Evolutionary conservation across 1,140 invertebrate species (phyloP).

Genomic region (Hormaphis cornu): DNA sequence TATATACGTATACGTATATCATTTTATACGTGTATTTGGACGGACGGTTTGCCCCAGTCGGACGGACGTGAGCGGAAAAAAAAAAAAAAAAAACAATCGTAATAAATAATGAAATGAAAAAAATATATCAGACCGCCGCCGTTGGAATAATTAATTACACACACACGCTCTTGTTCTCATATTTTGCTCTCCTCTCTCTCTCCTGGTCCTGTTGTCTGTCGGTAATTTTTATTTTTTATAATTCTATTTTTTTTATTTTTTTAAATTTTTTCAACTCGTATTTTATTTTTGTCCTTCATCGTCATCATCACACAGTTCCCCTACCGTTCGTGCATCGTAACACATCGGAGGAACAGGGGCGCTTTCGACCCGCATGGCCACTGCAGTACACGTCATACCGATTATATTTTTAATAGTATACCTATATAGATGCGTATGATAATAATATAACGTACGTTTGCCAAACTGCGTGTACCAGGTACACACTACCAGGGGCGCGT

Average conservation of each 20-base stretch:
- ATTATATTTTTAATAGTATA: too few species aligned
- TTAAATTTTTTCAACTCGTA: conserved; percentile 4
- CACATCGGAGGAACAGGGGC: not conserved
- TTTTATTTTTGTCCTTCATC: conserved; percentile 15
- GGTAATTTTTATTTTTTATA: conserved; percentile 17
- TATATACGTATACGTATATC: not conserved
- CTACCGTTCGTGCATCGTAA: too few species aligned
- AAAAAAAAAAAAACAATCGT: conserved; percentile 18
- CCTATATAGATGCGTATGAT: too few species aligned
- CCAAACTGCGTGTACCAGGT: not conserved
- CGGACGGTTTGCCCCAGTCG: conserved; percentile 15
- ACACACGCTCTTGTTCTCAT: not conserved
- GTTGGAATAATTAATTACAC: conserved; percentile 24
- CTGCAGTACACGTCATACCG: too few species aligned
- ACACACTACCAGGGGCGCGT: not conserved
- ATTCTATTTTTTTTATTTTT: not conserved
- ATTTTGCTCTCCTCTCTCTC: not conserved
- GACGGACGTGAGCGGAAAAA: conserved; percentile 3
- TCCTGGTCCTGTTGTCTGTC: conserved; percentile 12
- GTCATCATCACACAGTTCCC: not conserved
- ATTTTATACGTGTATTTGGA: not conserved
- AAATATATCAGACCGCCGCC: conserved; percentile 22
- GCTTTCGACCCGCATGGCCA: not conserved
- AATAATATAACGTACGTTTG: not conserved
- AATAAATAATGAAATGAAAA: conserved; percentile 27